These are phyloP conservation scores for Forpus xanthops DNA, from an alignment of 2,797 vertebrate species.

Conservation along the genomic window DNA sequence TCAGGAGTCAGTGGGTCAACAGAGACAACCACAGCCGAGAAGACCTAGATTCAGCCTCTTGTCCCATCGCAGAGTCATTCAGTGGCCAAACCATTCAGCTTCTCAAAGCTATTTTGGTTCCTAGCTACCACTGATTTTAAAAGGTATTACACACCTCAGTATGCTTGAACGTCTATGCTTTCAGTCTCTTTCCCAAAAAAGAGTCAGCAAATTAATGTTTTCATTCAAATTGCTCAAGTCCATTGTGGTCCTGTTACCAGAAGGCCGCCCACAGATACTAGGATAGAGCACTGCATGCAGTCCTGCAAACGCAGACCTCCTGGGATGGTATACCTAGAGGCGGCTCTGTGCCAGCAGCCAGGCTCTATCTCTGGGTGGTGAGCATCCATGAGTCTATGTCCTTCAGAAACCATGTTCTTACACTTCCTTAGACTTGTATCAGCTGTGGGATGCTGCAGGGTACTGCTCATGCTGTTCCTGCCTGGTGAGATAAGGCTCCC, in stretches of 20 bases:
- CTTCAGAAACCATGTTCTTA: background rate
- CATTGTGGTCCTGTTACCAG: background rate
- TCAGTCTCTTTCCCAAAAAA: background rate
- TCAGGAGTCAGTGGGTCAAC: background rate
- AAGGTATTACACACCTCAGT: background rate
- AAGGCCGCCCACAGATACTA: background rate
- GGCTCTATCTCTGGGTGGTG: background rate
- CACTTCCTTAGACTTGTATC: background rate
- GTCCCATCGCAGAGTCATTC: background rate
- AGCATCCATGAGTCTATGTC: background rate
- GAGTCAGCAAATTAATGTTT: background rate
- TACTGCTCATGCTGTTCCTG: background rate
- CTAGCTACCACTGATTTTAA: background rate
- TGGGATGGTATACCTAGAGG: background rate
- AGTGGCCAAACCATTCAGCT: background rate
- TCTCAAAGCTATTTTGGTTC: background rate
- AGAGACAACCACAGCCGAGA: background rate
- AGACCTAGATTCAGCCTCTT: background rate
- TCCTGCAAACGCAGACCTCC: background rate
- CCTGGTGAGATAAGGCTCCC: slow-evolving; percentile 15
- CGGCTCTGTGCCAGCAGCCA: background rate
- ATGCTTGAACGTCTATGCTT: background rate
- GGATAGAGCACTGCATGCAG: background rate
- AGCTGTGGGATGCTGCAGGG: background rate
- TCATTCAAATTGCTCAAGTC: background rate